Percentiles rank a stretch among this genome's conserved stretches.
Conservation (phyloP, 2,888 invertebrate genomes). For the Atrina japonica region DNA sequence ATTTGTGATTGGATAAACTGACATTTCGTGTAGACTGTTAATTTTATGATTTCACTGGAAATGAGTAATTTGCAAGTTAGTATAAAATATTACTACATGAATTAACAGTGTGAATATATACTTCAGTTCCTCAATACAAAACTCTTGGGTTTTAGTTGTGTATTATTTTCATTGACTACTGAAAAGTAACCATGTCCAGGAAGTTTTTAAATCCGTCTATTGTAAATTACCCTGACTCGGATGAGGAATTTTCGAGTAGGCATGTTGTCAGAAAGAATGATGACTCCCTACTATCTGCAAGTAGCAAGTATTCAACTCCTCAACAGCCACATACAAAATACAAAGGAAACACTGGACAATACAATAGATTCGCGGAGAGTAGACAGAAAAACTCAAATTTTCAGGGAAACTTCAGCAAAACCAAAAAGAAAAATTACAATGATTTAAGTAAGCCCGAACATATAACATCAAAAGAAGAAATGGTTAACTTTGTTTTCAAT, state of each 20-base stretch:
- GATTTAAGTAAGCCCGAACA: neutral
- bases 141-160: no score
- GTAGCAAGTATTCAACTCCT: neutral
- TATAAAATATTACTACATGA: no score
- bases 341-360: neutral
- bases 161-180: no score
- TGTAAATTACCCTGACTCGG: slow-evolving; percentile 24
- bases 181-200: neutral
- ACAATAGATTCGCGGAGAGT: neutral
- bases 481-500: neutral
- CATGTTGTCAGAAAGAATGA: neutral
- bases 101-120: no score
- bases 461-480: neutral
- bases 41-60: no score
- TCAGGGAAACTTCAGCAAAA: neutral
- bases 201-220: slow-evolving; percentile 2
- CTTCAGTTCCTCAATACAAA: no score
- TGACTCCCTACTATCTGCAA: neutral
- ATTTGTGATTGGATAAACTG: no score
- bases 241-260: slow-evolving; percentile 1
- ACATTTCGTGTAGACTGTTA: no score
- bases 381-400: neutral
- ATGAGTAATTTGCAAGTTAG: no score
- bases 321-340: neutral
- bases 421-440: neutral